phyloP scores from a whole-genome alignment of 2,888 invertebrate species.

The Herminia tarsipennalis region DNA sequence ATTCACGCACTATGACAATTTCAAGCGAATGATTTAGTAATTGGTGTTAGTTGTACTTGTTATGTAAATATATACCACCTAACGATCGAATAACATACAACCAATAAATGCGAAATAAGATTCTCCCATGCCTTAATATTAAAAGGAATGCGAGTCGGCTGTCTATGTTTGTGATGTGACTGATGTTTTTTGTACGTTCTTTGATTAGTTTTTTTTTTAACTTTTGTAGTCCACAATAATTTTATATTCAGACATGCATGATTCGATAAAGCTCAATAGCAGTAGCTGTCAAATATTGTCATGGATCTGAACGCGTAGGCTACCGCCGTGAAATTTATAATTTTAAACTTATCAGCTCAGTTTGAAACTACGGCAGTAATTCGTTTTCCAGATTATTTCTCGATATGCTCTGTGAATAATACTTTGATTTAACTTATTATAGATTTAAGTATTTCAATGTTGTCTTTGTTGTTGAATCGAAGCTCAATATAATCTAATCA shows the following conservation, averaged over 20 bases:
- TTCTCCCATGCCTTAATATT: background rate
- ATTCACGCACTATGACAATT: conserved; percentile 63
- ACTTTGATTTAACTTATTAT: conserved; percentile 52
- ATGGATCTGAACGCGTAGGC: conserved; percentile 49
- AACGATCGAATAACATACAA: conserved; percentile 8
- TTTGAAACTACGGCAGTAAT: conserved; percentile 51
- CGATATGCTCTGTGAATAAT: conserved; percentile 47
- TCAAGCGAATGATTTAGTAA: conserved; percentile 47
- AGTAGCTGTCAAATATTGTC: conserved; percentile 63
- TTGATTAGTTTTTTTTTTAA: conserved; percentile 27
- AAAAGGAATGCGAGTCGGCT: conserved; percentile 11
- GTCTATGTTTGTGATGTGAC: too few species aligned
- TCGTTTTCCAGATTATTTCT: conserved; percentile 41
- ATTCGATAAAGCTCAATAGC: conserved; percentile 47
- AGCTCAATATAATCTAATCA: conserved; percentile 17
- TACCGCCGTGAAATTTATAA: conserved; percentile 75
- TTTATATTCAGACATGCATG: conserved; percentile 60
- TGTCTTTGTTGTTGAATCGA: conserved; percentile 33
- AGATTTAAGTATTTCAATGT: conserved; percentile 35
- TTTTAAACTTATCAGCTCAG: conserved; percentile 60
- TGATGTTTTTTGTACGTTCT: conserved; percentile 10
- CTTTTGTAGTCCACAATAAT: conserved; percentile 45
- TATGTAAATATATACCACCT: conserved; percentile 13
- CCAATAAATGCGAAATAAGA: conserved; percentile 7
- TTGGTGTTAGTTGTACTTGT: conserved; percentile 14